These are phyloP conservation scores for Drosophila mimica DNA, from an alignment of 2,888 invertebrate genomes.

Conservation along the genomic window DNA sequence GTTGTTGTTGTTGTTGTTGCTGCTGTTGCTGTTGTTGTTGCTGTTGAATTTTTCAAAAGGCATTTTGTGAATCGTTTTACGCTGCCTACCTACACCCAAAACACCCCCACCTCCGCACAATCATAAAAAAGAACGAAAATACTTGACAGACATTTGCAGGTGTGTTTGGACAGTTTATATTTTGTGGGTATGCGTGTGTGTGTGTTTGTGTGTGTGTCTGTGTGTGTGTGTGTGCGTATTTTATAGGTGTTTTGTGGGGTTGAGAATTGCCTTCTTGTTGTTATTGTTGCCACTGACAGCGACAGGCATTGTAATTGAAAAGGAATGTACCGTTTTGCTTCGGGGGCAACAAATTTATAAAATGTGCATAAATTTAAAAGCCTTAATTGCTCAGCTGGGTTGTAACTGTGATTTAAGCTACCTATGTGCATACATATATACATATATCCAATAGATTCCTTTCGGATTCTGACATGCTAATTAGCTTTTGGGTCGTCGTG, in stretches of 20 bases:
- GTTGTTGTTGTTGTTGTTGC: constrained; percentile 35
- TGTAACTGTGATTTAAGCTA: constrained; percentile 32
- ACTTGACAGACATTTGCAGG: constrained; percentile 70
- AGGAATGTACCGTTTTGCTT: constrained; percentile 58
- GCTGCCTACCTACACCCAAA: constrained; percentile 17
- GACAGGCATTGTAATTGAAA: constrained; percentile 73
- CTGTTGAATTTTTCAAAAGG: constrained; percentile 77
- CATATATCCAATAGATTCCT: constrained; percentile 32
- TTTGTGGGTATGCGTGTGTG: constrained; percentile 16
- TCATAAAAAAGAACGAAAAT: constrained; percentile 26
- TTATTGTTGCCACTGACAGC: constrained; percentile 56
- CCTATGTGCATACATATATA: not conserved
- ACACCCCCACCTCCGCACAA: not conserved
- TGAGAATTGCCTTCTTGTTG: constrained; percentile 31
- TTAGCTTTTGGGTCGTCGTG: constrained; percentile 50
- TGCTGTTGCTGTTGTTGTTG: constrained; percentile 51
- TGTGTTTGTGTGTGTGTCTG: constrained; percentile 6
- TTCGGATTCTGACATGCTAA: constrained; percentile 62
- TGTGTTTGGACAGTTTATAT: constrained; percentile 60
- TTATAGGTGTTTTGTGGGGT: constrained; percentile 28
- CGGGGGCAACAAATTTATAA: constrained; percentile 46
- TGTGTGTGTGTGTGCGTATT: constrained; percentile 19
- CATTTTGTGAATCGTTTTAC: constrained; percentile 73
- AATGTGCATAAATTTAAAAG: constrained; percentile 69
- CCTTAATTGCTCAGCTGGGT: constrained; percentile 54